phyloP scores from a whole-genome alignment of 2,113 vertebrate genomes.

The Chaenogobius annularis region DNA sequence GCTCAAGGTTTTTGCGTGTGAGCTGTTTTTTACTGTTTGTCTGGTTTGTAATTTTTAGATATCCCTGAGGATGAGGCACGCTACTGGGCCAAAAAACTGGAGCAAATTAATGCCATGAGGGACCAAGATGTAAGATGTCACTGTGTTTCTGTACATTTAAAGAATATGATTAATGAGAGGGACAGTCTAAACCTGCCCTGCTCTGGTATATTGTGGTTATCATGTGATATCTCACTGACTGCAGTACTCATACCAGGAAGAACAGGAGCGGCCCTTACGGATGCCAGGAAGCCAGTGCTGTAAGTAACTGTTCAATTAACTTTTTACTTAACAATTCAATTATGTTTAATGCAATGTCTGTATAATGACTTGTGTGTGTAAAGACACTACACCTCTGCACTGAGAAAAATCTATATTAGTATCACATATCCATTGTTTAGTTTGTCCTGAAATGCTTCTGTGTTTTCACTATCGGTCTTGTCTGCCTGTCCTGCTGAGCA shows the following conservation, averaged over 20 bases:
- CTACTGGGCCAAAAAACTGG: conserved; percentile 98
- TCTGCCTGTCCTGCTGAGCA: conserved; percentile 57
- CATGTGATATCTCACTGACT: conserved; percentile 15
- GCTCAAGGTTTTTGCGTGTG: conserved; percentile 5
- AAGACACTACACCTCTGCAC: conserved; percentile 21
- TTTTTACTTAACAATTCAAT: conserved; percentile 35
- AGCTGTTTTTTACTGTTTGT: conserved; percentile 32
- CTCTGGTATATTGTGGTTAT: neutral
- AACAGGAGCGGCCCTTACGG: conserved; percentile 88
- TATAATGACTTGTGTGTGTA: conserved; percentile 39
- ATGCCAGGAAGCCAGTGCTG: conserved; percentile 92
- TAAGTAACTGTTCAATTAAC: conserved; percentile 76
- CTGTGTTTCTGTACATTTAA: conserved; percentile 22
- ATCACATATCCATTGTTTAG: conserved; percentile 48
- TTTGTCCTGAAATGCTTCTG: conserved; percentile 32
- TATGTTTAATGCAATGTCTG: conserved; percentile 37
- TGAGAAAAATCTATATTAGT: conserved; percentile 54
- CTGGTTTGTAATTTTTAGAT: conserved; percentile 76
- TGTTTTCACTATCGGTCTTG: conserved; percentile 22
- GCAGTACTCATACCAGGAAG: conserved; percentile 86
- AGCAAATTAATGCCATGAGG: conserved; percentile 95
- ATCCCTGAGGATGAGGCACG: conserved; percentile 97
- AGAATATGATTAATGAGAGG: conserved; percentile 12
- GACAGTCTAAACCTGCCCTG: neutral
- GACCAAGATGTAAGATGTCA: conserved; percentile 90